Percentiles rank a stretch among this genome's conserved stretches.
Conservation (phyloP, 2,797 vertebrate genomes). For the Pangasius krempfi region DNA sequence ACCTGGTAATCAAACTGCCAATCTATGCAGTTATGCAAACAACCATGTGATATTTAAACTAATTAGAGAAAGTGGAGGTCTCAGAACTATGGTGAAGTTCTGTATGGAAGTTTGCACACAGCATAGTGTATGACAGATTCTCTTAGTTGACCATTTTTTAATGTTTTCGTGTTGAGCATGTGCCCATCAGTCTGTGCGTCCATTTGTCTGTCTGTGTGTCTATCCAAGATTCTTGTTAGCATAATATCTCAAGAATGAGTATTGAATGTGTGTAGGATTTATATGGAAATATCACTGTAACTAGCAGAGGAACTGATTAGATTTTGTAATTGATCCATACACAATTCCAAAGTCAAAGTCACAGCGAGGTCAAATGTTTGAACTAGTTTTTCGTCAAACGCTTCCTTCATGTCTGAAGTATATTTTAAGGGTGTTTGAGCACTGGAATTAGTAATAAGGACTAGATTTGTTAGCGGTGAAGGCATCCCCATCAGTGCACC, state of each 20-base stretch:
- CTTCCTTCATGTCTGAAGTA: not conserved
- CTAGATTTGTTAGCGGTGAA: not conserved
- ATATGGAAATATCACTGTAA: not conserved
- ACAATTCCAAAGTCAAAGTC: not conserved
- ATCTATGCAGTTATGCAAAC: not conserved
- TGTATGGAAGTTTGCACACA: not conserved
- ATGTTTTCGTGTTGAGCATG: not conserved
- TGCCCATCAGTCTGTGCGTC: not conserved
- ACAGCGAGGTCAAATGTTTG: not conserved
- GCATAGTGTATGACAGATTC: not conserved
- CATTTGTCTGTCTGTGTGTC: not conserved
- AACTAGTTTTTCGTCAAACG: not conserved
- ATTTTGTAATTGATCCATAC: not conserved
- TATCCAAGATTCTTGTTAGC: not conserved
- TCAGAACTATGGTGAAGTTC: not conserved
- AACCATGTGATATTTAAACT: not conserved
- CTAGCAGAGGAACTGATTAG: not conserved
- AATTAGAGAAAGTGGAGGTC: not conserved
- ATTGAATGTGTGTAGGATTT: not conserved
- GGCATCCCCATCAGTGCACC: not conserved
- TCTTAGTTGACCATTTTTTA: not conserved
- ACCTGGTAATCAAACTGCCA: conserved; percentile 1
- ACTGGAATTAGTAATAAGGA: not conserved
- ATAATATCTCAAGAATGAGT: not conserved
- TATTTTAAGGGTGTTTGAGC: not conserved